phyloP scores from a whole-genome alignment of 2,888 invertebrate genomes.

The Stenurella melanura region DNA sequence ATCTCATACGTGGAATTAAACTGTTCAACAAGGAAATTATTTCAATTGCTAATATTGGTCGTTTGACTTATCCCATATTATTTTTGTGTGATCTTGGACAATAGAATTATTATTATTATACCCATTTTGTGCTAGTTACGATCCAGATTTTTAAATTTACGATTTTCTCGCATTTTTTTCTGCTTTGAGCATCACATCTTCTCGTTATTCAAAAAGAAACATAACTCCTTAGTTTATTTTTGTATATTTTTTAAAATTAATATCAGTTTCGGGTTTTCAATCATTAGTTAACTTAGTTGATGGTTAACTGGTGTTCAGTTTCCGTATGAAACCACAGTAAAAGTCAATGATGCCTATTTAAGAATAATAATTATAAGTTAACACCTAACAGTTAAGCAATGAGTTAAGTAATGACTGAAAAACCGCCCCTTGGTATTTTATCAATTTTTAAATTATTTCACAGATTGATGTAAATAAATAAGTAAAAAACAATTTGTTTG shows the following conservation, averaged over 20 bases:
- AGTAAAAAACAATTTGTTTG: neutral
- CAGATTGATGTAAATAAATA: neutral
- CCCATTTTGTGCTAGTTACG: too few species aligned
- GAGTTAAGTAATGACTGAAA: slow-evolving; percentile 1
- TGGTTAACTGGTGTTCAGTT: neutral
- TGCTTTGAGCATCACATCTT: too few species aligned
- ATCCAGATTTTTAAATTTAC: too few species aligned
- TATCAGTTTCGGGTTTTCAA: neutral
- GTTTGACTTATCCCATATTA: too few species aligned
- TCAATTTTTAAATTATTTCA: neutral
- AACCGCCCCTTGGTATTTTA: neutral
- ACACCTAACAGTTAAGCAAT: neutral
- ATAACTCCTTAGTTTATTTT: neutral
- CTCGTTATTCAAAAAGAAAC: too few species aligned
- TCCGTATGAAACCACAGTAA: neutral
- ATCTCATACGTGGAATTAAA: too few species aligned
- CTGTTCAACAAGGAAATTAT: too few species aligned
- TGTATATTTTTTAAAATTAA: neutral
- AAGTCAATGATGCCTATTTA: neutral
- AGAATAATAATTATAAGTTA: neutral
- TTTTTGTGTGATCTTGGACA: too few species aligned
- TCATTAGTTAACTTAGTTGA: neutral
- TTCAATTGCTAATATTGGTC: too few species aligned
- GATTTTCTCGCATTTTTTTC: too few species aligned
- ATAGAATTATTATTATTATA: too few species aligned